Conservation (phyloP, 2,797 vertebrate species). For the Muscicapa striata region DNA sequence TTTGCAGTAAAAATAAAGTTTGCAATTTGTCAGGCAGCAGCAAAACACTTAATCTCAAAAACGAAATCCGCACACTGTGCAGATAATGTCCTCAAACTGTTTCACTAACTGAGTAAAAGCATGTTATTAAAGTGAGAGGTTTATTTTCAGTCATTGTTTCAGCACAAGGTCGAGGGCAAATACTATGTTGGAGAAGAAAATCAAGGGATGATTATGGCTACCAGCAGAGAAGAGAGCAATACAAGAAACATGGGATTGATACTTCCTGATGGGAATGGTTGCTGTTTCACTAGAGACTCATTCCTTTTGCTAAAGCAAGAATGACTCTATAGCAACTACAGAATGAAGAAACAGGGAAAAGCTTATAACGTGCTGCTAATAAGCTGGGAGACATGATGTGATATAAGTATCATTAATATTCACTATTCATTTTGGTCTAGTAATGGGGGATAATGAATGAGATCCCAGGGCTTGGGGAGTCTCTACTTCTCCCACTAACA, state of each 20-base stretch:
- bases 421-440: background rate
- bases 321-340: background rate
- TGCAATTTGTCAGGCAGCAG: background rate
- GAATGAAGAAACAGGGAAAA: background rate
- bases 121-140: background rate
- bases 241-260: background rate
- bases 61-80: background rate
- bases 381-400: background rate
- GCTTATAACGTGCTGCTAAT: background rate
- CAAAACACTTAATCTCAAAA: background rate
- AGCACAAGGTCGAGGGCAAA: background rate
- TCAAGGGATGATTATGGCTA: background rate
- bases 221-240: background rate
- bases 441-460: background rate
- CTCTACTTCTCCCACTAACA: background rate
- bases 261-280: background rate
- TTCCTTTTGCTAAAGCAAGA: background rate
- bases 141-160: constrained; percentile 4
- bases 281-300: background rate
- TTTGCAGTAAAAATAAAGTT: constrained; percentile 6
- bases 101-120: background rate
- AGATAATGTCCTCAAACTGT: background rate
- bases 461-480: fast-evolving
- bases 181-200: background rate
- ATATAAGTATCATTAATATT: background rate